A percentile compares a stretch with the other conserved stretches of the same genome.
Conservation (phyloP, 2,888 invertebrate genomes). For the Acholoe squamosa region DNA sequence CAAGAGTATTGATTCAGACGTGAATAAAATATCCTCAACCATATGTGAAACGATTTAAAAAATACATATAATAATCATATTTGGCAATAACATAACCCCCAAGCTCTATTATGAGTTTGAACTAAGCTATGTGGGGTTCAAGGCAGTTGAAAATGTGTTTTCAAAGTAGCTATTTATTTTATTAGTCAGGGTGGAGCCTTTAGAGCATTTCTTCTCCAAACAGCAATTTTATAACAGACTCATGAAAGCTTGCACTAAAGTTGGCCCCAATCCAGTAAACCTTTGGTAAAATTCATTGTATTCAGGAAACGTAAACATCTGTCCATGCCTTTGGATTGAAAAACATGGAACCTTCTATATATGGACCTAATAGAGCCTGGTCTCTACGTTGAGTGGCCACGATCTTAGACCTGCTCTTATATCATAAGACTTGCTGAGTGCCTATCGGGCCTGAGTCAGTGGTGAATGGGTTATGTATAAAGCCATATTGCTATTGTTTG, state of each 20-base stretch:
- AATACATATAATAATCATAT: no score
- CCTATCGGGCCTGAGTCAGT: background rate
- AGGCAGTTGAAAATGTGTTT: no score
- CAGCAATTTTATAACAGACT: background rate
- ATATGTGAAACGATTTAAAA: no score
- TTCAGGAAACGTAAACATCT: background rate
- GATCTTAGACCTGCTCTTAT: background rate
- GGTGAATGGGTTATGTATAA: constrained; percentile 1
- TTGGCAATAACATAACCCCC: no score
- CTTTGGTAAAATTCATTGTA: background rate
- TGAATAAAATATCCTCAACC: no score
- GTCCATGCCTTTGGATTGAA: background rate
- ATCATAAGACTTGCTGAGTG: background rate
- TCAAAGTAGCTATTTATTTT: background rate
- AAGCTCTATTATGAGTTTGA: no score
- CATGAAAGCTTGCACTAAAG: background rate
- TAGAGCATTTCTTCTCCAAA: background rate
- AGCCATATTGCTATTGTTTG: background rate
- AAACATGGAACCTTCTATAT: background rate
- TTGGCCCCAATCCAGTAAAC: background rate
- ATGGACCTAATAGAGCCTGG: background rate
- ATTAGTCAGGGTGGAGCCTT: background rate
- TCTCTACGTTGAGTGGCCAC: background rate
- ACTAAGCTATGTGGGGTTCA: no score
- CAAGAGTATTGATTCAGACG: no score